phyloP scores from a whole-genome alignment of 2,797 vertebrate genomes.

The Sciurus carolinensis region DNA sequence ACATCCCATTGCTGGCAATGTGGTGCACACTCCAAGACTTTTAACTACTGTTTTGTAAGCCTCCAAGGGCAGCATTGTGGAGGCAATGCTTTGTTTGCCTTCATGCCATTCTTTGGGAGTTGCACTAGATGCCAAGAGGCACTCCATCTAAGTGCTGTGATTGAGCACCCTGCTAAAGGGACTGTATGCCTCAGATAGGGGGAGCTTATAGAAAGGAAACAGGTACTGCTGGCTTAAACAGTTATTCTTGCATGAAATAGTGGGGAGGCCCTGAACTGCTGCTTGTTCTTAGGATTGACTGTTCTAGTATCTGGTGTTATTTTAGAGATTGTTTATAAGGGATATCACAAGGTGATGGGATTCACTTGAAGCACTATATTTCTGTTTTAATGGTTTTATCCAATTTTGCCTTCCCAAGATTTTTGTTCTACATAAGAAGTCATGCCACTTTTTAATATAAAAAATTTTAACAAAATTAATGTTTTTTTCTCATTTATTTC shows the following conservation, averaged over 20 bases:
- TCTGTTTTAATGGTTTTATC: slow-evolving; percentile 80
- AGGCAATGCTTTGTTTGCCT: slow-evolving; percentile 75
- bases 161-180: slow-evolving; percentile 61
- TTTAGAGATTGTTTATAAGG: slow-evolving; percentile 74
- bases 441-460: slow-evolving; percentile 85
- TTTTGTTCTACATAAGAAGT: slow-evolving; percentile 86
- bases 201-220: slow-evolving; percentile 57
- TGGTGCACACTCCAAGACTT: slow-evolving; percentile 86
- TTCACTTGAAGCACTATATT: slow-evolving; percentile 81
- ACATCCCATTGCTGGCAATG: slow-evolving; percentile 91
- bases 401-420: slow-evolving; percentile 80
- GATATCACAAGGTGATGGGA: slow-evolving; percentile 81
- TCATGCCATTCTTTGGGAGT: slow-evolving; percentile 67
- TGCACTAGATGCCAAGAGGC: slow-evolving; percentile 66
- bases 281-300: slow-evolving; percentile 71
- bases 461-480: slow-evolving; percentile 84
- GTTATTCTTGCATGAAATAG: slow-evolving; percentile 71
- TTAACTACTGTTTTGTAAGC: slow-evolving; percentile 83
- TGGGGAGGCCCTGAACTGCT: slow-evolving; percentile 79
- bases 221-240: slow-evolving; percentile 73
- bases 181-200: slow-evolving; percentile 35
- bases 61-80: slow-evolving; percentile 74
- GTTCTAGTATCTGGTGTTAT: slow-evolving; percentile 78
- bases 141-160: slow-evolving; percentile 58
- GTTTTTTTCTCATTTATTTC: slow-evolving; percentile 72